Percentiles rank a stretch among this genome's conserved stretches.
Evolutionary conservation across 1,140 invertebrate species (phyloP).

Genomic region (Rhizoglyphus robini): DNA sequence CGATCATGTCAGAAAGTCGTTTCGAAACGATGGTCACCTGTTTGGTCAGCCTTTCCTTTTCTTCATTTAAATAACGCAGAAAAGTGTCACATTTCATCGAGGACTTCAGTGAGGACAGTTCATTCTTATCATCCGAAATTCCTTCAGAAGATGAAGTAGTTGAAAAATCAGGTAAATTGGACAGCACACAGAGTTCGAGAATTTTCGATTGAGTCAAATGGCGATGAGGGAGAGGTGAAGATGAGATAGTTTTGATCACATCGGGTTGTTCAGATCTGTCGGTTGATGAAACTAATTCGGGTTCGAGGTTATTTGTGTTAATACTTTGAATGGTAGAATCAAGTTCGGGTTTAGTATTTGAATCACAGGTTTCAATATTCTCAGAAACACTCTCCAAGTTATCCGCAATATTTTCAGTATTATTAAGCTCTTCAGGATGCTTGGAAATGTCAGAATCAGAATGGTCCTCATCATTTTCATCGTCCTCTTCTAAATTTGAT

Average conservation of each 20-base stretch:
- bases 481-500: not conserved
- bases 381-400: not conserved
- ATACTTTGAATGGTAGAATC: no score
- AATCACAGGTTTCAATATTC: no score
- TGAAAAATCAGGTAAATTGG: not conserved
- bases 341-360: no score
- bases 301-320: no score
- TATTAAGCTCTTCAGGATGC: not conserved
- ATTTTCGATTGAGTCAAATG: not conserved
- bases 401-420: not conserved
- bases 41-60: slow-evolving; percentile 17
- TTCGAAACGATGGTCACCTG: slow-evolving; percentile 65
- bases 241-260: not conserved
- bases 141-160: no score
- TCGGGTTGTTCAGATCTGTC: not conserved
- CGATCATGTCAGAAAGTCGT: slow-evolving; percentile 73
- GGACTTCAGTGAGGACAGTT: not conserved
- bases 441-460: not conserved
- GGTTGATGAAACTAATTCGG: no score
- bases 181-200: not conserved
- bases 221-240: no score
- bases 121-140: not conserved
- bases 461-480: not conserved
- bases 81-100: not conserved
- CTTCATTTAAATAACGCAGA: slow-evolving; percentile 16